phyloP scores from a whole-genome alignment of 2,797 vertebrate species.

The Argya squamiceps region DNA sequence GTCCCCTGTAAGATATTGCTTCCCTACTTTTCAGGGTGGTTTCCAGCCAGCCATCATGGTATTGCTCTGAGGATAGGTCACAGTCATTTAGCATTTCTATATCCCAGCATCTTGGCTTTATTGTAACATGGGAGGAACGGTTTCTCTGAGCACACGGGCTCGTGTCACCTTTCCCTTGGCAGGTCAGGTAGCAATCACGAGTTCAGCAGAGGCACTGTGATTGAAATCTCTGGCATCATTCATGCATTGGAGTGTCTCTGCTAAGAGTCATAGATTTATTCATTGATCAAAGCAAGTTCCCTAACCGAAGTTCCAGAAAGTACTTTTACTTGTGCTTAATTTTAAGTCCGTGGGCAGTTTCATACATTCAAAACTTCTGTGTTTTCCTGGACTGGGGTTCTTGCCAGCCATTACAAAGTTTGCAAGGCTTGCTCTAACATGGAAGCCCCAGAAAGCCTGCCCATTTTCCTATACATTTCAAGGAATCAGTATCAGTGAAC shows the following conservation, averaged over 20 bases:
- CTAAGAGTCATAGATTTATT: neutral
- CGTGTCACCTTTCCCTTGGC: neutral
- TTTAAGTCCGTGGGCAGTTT: neutral
- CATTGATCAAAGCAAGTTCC: conserved; percentile 10
- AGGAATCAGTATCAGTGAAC: neutral
- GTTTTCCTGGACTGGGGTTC: neutral
- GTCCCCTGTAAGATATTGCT: neutral
- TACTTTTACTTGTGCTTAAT: neutral
- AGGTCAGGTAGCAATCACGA: conserved; percentile 24
- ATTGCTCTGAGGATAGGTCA: neutral
- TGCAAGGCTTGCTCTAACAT: neutral
- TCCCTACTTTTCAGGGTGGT: neutral
- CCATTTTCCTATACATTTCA: neutral
- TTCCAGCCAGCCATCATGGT: neutral
- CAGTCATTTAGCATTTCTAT: neutral
- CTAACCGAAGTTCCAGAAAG: neutral
- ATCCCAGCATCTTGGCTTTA: neutral
- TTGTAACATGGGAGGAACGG: neutral
- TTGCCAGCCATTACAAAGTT: neutral
- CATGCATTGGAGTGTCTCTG: neutral
- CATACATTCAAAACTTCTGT: neutral
- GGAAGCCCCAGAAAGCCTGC: neutral
- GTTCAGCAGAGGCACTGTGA: neutral
- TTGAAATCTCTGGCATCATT: neutral
- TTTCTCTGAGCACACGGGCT: neutral